phyloP scores from a whole-genome alignment of 2,888 invertebrate genomes.

The Linhomoeus sp. region DNA sequence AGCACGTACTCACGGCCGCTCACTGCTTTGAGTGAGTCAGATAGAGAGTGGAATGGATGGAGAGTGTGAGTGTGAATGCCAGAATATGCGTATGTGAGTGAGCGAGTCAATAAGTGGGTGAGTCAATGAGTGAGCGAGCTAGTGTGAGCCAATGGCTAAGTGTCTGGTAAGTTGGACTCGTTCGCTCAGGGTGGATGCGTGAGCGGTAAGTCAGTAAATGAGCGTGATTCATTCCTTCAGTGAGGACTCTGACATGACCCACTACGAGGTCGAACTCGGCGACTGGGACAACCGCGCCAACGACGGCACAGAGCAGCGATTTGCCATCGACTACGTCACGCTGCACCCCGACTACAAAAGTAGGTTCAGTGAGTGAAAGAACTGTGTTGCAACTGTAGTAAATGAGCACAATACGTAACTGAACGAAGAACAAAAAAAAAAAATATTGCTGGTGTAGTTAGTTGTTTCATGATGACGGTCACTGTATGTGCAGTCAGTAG shows the following conservation, averaged over 20 bases:
- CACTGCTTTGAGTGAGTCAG: constrained; percentile 40
- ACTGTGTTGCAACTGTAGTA: too few species aligned
- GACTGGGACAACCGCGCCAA: constrained; percentile 44
- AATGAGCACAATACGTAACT: too few species aligned
- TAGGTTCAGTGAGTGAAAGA: constrained; percentile 3
- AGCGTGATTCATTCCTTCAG: constrained; percentile 8
- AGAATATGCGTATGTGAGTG: too few species aligned
- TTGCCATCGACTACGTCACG: constrained; percentile 47
- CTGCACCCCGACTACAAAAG: constrained; percentile 36
- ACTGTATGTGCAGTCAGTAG: too few species aligned
- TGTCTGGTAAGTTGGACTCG: too few species aligned
- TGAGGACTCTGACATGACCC: constrained; percentile 29
- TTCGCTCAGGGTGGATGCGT: too few species aligned
- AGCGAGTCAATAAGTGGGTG: too few species aligned
- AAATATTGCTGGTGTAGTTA: too few species aligned
- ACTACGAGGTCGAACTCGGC: constrained; percentile 49
- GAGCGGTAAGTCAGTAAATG: background rate
- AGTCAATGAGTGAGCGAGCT: too few species aligned
- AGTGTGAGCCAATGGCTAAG: too few species aligned
- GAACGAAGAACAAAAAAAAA: too few species aligned
- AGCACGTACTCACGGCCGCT: constrained; percentile 47
- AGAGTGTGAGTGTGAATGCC: background rate
- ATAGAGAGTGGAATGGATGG: background rate
- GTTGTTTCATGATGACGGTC: too few species aligned
- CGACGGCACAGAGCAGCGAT: constrained; percentile 49